Evolutionary conservation across 2,113 vertebrate genomes (phyloP), one percentile per base, ranked within the genome.

Genomic region (Gnathonemus echidnorhynchus): DNA sequence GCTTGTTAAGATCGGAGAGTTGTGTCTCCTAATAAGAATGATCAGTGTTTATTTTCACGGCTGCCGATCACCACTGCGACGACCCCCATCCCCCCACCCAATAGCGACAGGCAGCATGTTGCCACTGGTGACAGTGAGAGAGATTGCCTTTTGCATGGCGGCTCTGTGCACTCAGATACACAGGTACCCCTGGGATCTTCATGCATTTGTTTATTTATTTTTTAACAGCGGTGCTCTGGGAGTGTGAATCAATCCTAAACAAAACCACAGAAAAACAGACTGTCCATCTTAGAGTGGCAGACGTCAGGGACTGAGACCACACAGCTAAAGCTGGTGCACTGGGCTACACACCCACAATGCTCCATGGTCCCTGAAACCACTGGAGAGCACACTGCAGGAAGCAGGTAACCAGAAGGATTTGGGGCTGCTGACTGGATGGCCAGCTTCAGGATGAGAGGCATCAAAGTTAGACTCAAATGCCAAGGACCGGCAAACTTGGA

Each of bases 61-160:
- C 66, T 85, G 70, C 70, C 31, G 21, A 83, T 83, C 42, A 24
- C 42, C 19, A 1, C 27, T 39, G 27, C 10, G 11, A 46, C 19
- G 17, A 1, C 10, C 46, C n/a, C 31, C 49, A 42, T 17, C 48
- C 11, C 66, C 46, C 21, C 88, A 1, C 58, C 58, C 8, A 11
- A 48, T 31, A 7, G 5, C 52, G 39, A 66, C 46, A 48, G 24
- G 50, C 39, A 62, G 27, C n/a, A 35, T 77, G 92, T 94, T 94
- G 93, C 93, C 89, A 92, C 89, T 93, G 90, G 92, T 92, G 93
- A 94, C 70, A 5, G 50, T 35, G 45, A 49, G 6, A 52, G 84
- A 56, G 48, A 62, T 9, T 58, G 70, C 39, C 21, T 74, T 80
- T 52, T 48, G 17, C 2, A 49, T 56, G 53, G 74, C 46, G 27